phyloP scores from a whole-genome alignment of 2,113 vertebrate species.

The Condylura cristata region DNA sequence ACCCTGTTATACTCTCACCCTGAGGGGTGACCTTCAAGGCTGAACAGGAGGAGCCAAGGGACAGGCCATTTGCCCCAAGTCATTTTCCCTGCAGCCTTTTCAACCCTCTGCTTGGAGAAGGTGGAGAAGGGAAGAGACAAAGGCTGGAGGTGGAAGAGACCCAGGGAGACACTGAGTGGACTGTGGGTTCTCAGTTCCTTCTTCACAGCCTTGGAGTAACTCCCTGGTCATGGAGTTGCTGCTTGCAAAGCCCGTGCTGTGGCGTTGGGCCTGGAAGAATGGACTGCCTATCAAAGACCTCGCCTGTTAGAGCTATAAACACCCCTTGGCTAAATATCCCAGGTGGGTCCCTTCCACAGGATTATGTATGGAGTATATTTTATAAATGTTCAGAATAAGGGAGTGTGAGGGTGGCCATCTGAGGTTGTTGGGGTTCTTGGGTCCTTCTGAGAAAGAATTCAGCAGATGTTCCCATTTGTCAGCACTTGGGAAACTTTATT shows the following conservation, averaged over 20 bases:
- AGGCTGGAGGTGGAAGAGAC: not conserved
- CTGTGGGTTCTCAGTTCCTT: not conserved
- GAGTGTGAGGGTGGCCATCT: not conserved
- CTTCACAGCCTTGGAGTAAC: not conserved
- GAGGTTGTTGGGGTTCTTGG: not conserved
- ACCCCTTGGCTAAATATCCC: too few relatives aligned
- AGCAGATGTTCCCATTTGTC: too few relatives aligned
- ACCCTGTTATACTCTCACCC: too few relatives aligned
- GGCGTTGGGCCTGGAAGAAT: not conserved
- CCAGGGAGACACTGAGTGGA: rapidly evolving
- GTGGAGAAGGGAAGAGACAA: not conserved
- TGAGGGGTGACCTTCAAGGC: rapidly evolving
- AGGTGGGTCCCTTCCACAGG: not conserved
- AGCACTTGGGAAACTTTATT: too few relatives aligned
- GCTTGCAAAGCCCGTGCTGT: not conserved
- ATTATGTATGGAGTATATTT: rapidly evolving
- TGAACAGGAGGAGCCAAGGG: too few relatives aligned
- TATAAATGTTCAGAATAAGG: not conserved
- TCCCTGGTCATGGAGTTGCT: not conserved
- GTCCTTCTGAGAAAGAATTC: too few relatives aligned
- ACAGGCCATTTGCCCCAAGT: rapidly evolving
- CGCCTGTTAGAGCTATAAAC: too few relatives aligned
- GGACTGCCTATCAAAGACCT: too few relatives aligned
- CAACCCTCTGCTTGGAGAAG: not conserved
- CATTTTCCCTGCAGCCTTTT: not conserved